phyloP scores from a whole-genome alignment of 2,797 vertebrate genomes.

The Heteromormyrus szaboi region DNA sequence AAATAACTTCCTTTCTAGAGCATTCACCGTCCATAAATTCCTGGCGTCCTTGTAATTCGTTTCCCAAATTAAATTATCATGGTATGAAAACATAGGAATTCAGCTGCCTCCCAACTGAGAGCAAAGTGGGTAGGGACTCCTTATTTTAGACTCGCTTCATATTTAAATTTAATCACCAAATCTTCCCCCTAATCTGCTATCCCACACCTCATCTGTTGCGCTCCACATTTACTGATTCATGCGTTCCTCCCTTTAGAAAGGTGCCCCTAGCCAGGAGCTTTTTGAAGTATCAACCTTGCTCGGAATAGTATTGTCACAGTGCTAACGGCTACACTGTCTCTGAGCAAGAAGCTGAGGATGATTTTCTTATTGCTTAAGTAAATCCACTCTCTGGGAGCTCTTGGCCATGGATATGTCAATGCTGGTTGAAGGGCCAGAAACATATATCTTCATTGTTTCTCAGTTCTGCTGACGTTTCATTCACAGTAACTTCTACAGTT shows the following conservation, averaged over 20 bases:
- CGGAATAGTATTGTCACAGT: neutral
- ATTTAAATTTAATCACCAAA: constrained; percentile 21
- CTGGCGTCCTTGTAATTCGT: constrained; percentile 19
- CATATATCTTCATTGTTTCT: neutral
- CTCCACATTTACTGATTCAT: neutral
- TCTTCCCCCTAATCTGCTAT: neutral
- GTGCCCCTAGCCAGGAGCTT: neutral
- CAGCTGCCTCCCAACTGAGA: neutral
- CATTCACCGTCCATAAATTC: constrained; percentile 16
- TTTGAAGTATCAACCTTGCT: neutral
- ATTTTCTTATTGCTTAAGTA: neutral
- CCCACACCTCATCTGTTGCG: neutral
- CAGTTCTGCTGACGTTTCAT: neutral
- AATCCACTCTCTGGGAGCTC: neutral
- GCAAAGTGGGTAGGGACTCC: neutral
- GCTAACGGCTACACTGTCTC: neutral
- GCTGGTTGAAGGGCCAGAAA: neutral
- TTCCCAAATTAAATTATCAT: constrained; percentile 24
- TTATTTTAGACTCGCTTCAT: constrained; percentile 16
- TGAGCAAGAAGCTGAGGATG: neutral
- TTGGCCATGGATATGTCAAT: neutral
- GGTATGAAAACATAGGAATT: neutral
- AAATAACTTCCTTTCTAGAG: constrained; percentile 12
- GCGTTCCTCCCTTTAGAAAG: neutral
- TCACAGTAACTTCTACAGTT: neutral